phyloP scores from a whole-genome alignment of 2,113 vertebrate species.

The Tychaedon coryphoeus region DNA sequence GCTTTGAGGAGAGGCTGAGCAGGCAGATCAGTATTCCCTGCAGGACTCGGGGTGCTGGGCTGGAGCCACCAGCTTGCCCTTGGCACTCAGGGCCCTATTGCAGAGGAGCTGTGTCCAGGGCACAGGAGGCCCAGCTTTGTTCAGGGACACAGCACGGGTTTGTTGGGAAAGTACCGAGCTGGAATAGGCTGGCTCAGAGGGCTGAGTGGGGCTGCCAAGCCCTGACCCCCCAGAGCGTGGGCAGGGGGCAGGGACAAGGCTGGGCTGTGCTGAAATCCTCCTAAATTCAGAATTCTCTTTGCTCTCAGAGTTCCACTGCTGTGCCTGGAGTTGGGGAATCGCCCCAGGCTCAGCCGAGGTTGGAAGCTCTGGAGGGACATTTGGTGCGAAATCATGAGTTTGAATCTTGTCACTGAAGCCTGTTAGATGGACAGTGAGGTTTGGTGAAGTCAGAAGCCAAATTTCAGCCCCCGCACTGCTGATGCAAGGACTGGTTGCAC shows the following conservation, averaged over 20 bases:
- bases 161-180: slow-evolving; percentile 21
- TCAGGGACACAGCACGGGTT: slow-evolving; percentile 7
- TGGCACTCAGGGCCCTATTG: not conserved
- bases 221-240: not conserved
- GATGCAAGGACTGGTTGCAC: not conserved
- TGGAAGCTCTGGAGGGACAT: not conserved
- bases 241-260: not conserved
- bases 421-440: rapidly evolving
- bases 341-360: not conserved
- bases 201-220: not conserved
- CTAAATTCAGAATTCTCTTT: not conserved
- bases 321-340: not conserved
- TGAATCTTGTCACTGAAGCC: rapidly evolving
- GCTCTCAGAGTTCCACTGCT: not conserved
- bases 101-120: not conserved
- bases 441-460: not conserved
- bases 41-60: not conserved
- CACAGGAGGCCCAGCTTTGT: slow-evolving; percentile 26
- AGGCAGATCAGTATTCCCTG: not conserved
- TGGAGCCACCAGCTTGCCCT: not conserved
- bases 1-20: not conserved
- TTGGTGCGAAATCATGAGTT: rapidly evolving
- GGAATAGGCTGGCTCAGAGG: not conserved
- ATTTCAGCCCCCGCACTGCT: rapidly evolving
- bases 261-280: not conserved